Percentiles rank a stretch among this genome's conserved stretches.
Evolutionary conservation across 35 echinoderm and acorn worm species (phyloP).

Genomic region (Acanthaster planci): DNA sequence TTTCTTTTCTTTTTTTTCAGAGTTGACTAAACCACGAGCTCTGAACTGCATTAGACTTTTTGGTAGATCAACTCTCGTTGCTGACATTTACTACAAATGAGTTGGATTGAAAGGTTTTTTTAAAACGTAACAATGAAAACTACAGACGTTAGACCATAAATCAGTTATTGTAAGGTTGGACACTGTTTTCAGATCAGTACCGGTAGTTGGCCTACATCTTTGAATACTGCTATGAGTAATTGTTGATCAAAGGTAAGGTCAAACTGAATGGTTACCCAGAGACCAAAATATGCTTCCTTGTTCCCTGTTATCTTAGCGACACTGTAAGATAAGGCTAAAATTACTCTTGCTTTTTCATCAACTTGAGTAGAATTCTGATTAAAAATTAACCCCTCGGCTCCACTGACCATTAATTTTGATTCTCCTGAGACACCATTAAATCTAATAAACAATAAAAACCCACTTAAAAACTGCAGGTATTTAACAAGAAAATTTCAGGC

Average conservation of each 20-base stretch:
- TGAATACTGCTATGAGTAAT: background rate
- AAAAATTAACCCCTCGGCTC: constrained; percentile 7
- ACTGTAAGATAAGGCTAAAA: background rate
- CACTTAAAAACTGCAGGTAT: constrained; percentile 7
- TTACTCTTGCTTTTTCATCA: constrained; percentile 15
- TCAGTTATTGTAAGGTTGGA: too few species aligned
- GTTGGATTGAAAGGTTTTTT: too few species aligned
- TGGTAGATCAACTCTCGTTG: too few species aligned
- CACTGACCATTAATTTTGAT: constrained; percentile 29
- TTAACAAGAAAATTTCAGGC: constrained; percentile 1
- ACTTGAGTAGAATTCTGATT: background rate
- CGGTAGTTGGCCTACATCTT: too few species aligned
- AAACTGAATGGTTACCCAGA: constrained; percentile 3
- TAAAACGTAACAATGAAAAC: too few species aligned
- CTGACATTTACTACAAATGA: too few species aligned
- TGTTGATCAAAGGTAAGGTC: constrained; percentile 13
- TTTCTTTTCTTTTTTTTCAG: too few species aligned
- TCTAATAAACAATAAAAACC: constrained; percentile 4
- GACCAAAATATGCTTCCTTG: constrained; percentile 13
- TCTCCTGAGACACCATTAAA: constrained; percentile 13
- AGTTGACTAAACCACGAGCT: too few species aligned
- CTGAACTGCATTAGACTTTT: too few species aligned
- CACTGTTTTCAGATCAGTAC: too few species aligned
- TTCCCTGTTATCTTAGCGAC: constrained; percentile 2
- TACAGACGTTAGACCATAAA: too few species aligned